A percentile compares a stretch with the other conserved stretches of the same genome.
Conservation (phyloP, 2,113 vertebrate species). For the Corydoras maculifer region DNA sequence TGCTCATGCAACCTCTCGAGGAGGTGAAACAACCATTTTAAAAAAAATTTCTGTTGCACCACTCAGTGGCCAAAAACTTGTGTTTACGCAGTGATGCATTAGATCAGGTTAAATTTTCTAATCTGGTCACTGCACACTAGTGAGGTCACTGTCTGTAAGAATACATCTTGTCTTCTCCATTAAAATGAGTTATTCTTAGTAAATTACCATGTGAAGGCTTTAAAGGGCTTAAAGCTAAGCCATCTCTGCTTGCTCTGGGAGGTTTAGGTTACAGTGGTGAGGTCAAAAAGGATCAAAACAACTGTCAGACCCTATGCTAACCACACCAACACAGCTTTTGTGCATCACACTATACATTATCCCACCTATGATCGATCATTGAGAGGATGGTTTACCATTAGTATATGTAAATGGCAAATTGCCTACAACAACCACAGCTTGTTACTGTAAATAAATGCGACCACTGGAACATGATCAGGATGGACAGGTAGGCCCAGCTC, state of each 20-base stretch:
- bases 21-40: no score
- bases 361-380: conserved; percentile 15
- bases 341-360: conserved; percentile 10
- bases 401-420: no score
- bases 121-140: neutral
- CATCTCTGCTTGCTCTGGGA: conserved; percentile 34
- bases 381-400: no score
- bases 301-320: neutral
- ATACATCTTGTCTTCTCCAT: neutral
- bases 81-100: neutral
- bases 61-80: no score
- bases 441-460: no score
- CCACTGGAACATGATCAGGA: no score
- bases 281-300: conserved; percentile 34
- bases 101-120: neutral
- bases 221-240: conserved; percentile 13
- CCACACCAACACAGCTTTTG: neutral
- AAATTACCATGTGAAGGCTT: neutral
- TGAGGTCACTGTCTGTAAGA: neutral
- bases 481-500: no score
- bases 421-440: no score
- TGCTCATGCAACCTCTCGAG: no score
- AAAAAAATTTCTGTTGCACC: no score
- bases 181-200: neutral
- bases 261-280: conserved; percentile 49